phyloP scores from a whole-genome alignment of 2,113 vertebrate species.

The Podarcis muralis region DNA sequence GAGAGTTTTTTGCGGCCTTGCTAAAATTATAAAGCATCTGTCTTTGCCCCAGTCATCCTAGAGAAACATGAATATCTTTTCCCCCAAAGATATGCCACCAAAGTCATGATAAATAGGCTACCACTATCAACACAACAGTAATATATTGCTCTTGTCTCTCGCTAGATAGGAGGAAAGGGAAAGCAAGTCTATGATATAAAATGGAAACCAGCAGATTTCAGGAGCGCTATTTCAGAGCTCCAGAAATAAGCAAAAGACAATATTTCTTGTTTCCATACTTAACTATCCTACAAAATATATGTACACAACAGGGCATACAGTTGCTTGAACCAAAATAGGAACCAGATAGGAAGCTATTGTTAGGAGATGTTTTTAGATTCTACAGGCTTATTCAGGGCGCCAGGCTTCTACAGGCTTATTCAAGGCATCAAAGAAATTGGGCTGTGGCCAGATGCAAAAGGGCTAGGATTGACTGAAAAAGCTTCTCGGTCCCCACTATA shows the following conservation, averaged over 20 bases:
- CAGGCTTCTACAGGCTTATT: neutral
- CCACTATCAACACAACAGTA: constrained; percentile 22
- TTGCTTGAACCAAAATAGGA: neutral
- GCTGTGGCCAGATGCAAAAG: no score
- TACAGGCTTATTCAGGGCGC: neutral
- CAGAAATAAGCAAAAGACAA: neutral
- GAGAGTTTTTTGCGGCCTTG: neutral
- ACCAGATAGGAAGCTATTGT: neutral
- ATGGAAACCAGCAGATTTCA: neutral
- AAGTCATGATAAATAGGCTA: constrained; percentile 9
- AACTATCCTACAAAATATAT: neutral
- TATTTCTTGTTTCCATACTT: neutral
- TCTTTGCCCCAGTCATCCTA: neutral
- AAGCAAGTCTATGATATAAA: neutral
- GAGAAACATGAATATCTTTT: neutral
- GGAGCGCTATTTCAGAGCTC: constrained; percentile 6
- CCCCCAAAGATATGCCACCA: neutral
- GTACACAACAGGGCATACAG: neutral
- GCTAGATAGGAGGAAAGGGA: neutral
- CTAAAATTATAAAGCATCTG: neutral
- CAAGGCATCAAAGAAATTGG: neutral
- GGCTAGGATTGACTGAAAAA: no score
- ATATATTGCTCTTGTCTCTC: constrained; percentile 22
- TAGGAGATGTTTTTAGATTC: neutral
- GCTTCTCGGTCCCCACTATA: no score